phyloP scores from a whole-genome alignment of 2,888 invertebrate genomes.

The Idaea biselata region DNA sequence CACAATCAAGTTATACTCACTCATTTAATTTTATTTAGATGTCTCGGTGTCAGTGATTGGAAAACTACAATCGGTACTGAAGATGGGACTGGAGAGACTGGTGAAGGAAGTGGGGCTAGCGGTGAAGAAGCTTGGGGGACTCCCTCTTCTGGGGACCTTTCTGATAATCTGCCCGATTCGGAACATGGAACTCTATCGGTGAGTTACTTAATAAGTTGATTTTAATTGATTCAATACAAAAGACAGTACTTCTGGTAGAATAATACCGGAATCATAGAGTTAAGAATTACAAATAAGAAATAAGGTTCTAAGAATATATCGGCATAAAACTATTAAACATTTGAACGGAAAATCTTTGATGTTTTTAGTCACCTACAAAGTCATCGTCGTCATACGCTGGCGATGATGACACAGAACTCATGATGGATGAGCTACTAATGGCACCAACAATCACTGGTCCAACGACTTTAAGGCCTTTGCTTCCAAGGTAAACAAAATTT shows the following conservation, averaged over 20 bases:
- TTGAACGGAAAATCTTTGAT: constrained; percentile 46
- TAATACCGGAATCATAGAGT: background rate
- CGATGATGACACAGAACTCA: constrained; percentile 88
- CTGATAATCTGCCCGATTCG: constrained; percentile 86
- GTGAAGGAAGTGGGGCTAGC: constrained; percentile 91
- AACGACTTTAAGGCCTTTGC: constrained; percentile 83
- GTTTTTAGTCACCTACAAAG: constrained; percentile 82
- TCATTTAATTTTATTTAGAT: constrained; percentile 38
- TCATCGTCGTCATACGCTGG: constrained; percentile 85
- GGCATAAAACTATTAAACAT: constrained; percentile 27
- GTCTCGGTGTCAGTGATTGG: constrained; percentile 81
- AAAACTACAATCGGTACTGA: constrained; percentile 78
- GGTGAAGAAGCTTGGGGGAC: constrained; percentile 95
- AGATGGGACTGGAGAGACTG: constrained; percentile 82
- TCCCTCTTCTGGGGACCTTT: constrained; percentile 91
- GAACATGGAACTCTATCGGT: constrained; percentile 85
- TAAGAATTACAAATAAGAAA: background rate
- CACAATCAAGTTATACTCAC: background rate
- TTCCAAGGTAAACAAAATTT: constrained; percentile 79
- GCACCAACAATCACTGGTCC: constrained; percentile 88
- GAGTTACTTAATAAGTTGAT: constrained; percentile 35
- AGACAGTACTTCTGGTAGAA: background rate
- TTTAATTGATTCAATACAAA: too few relatives aligned
- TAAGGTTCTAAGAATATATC: background rate
- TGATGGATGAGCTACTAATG: constrained; percentile 91